phyloP scores from a whole-genome alignment of 2,113 vertebrate genomes.

The Carettochelys insculpta region DNA sequence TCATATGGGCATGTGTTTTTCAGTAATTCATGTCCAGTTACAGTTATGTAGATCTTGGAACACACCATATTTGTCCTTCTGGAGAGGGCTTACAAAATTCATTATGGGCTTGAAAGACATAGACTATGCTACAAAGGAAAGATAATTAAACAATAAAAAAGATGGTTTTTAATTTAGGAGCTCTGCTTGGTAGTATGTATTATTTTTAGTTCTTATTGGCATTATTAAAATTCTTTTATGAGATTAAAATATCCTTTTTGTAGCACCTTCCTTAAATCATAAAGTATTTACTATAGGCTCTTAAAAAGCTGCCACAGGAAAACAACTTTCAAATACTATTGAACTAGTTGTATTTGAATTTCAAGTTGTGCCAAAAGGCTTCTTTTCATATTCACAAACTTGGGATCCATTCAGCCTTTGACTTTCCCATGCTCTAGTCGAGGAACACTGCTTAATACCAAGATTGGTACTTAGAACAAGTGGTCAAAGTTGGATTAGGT shows the following conservation, averaged over 20 bases:
- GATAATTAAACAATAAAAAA: background rate
- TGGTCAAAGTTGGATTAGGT: background rate
- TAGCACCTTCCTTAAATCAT: background rate
- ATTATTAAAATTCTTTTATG: background rate
- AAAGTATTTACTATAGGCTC: background rate
- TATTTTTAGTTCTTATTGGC: background rate
- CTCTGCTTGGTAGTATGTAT: background rate
- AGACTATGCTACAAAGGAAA: background rate
- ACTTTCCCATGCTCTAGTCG: background rate
- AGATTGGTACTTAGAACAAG: background rate
- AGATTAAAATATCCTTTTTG: background rate
- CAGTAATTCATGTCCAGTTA: background rate
- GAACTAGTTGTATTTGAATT: background rate
- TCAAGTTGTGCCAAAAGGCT: background rate
- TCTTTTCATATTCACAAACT: background rate
- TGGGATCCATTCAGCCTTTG: background rate
- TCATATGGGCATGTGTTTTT: background rate
- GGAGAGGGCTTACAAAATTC: background rate
- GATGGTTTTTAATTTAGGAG: background rate
- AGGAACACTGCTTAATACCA: fast-evolving
- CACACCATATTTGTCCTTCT: background rate
- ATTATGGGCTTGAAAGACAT: background rate
- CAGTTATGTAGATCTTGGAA: background rate
- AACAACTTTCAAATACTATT: background rate
- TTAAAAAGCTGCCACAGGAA: background rate